Conservation (phyloP, 2,113 vertebrate genomes). For the Xenus cinereus region DNA sequence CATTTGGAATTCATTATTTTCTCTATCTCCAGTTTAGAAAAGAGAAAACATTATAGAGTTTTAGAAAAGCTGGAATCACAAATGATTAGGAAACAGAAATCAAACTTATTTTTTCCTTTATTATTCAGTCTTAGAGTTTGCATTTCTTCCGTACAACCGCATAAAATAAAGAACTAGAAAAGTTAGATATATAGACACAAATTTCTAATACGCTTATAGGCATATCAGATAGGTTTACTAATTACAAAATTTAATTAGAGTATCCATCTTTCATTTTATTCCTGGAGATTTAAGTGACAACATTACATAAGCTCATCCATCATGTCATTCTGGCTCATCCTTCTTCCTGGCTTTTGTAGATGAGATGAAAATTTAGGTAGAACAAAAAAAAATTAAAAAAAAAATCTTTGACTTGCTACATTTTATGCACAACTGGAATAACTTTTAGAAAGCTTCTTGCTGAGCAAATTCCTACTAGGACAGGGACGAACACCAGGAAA, state of each 20-base stretch:
- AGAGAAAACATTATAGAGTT: not conserved
- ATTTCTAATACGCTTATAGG: not conserved
- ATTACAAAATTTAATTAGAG: constrained; percentile 49
- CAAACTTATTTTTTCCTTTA: not conserved
- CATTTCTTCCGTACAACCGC: not conserved
- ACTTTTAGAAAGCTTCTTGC: not conserved
- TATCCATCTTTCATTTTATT: constrained; percentile 53
- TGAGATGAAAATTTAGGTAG: not conserved
- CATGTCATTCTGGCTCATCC: not conserved
- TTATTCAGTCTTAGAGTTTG: not conserved
- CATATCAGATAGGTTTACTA: not conserved
- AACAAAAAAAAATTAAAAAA: not conserved
- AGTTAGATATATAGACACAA: not conserved
- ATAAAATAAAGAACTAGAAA: not conserved
- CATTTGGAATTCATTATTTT: not conserved
- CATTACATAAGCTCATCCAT: constrained; percentile 38
- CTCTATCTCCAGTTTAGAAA: not conserved
- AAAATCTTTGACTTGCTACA: not conserved
- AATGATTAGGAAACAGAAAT: not conserved
- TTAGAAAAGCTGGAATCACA: not conserved
- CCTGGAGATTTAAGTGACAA: constrained; percentile 31
- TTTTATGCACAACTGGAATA: not conserved
- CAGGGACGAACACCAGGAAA: not conserved
- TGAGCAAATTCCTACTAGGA: not conserved
- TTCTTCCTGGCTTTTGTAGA: not conserved